Percentiles rank a stretch among this genome's conserved stretches.
Conservation (phyloP, 2,888 invertebrate genomes). For the Idaea dimidiata region DNA sequence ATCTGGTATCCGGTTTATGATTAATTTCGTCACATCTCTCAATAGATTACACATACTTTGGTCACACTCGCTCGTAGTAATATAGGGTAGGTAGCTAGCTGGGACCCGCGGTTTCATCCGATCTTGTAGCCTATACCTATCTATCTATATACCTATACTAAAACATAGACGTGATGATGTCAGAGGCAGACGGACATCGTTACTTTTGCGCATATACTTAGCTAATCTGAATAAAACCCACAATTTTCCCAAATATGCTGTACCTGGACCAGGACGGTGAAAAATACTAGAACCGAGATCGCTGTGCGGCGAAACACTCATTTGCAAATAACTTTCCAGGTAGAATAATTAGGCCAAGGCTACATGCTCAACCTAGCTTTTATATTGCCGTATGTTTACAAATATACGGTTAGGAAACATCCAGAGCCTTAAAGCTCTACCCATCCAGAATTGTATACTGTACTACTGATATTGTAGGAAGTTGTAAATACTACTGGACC, state of each 20-base stretch:
- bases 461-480: too few species aligned
- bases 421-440: neutral
- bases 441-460: neutral
- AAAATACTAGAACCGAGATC: neutral
- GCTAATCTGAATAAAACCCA: too few species aligned
- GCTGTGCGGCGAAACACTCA: neutral
- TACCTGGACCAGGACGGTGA: neutral
- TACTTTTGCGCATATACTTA: too few species aligned
- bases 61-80: too few species aligned
- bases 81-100: too few species aligned
- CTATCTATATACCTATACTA: neutral
- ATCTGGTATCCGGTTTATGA: neutral
- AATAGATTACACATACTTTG: neutral
- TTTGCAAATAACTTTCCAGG: neutral
- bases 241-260: too few species aligned
- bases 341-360: neutral
- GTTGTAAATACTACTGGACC: too few species aligned
- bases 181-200: too few species aligned
- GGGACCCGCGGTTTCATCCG: too few species aligned
- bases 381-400: neutral
- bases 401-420: neutral
- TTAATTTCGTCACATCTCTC: neutral
- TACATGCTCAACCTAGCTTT: neutral
- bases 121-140: neutral
- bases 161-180: neutral